Evolutionary conservation across 2,113 vertebrate genomes (phyloP), one percentile per base, ranked within the genome.

Genomic region (Paedocypris sp.): DNA sequence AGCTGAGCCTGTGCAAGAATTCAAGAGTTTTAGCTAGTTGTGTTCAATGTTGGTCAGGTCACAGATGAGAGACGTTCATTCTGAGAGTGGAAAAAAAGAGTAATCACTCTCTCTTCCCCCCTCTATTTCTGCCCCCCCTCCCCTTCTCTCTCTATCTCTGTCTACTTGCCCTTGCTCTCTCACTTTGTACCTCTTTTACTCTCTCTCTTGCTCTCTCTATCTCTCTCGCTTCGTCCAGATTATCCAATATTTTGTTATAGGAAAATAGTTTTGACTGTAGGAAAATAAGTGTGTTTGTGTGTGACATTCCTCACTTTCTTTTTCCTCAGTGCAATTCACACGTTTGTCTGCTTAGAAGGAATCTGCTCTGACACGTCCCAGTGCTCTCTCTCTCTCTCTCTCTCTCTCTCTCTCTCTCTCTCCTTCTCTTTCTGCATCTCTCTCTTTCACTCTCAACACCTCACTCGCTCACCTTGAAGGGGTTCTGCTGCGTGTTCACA

Each of bases 81-180:
- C 92, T 97, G 89, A 86, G 73, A 76, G 83, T 92, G 93, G 87
- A 94, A 81, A 89, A 93, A 87, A 82, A 86, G 58, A n/a, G n/a
- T n/a, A n/a, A n/a, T n/a, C n/a, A n/a, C n/a, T n/a, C n/a, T n/a
- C n/a, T n/a, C 88, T 95, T 93, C 90, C 88, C 80, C 81, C 48
- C 42, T 19, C 39, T 12, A 5, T 19, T 45, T n/a, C 45, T 9
- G 25, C n/a, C 5, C 23, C 72, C 71, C 83, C 84, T 82, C 79
- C 70, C 1, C 22, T 65, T 4, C 35, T 38, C 15, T 26, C 23
- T 70, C 73, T 70, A 51, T 68, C 72, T 53, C 38, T 62, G 67
- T 74, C 71, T 53, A n/a, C n/a, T n/a, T n/a, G n/a, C n/a, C n/a
- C n/a, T n/a, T n/a, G n/a, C n/a, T n/a, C n/a, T n/a, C n/a, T n/a